phyloP scores from a whole-genome alignment of 2,797 vertebrate genomes.

The Tadarida brasiliensis region DNA sequence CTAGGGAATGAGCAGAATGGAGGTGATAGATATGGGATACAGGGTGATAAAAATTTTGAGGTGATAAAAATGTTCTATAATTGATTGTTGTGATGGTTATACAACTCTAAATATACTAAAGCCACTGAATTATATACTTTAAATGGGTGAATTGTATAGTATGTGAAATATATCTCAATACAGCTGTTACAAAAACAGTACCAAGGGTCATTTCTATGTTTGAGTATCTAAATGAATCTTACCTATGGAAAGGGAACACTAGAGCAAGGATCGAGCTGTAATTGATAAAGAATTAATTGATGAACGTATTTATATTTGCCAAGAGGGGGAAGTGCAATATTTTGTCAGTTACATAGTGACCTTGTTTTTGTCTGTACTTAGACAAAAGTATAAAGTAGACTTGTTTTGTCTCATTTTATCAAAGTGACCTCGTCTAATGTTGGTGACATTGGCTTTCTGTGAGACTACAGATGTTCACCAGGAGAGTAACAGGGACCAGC shows the following conservation, averaged over 20 bases:
- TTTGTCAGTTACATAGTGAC: background rate
- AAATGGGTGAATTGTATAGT: background rate
- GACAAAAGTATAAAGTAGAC: background rate
- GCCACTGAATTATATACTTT: background rate
- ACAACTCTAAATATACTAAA: background rate
- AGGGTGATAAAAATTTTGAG: background rate
- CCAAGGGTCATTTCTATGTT: background rate
- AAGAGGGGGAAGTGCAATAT: background rate
- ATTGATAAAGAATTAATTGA: background rate
- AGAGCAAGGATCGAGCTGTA: background rate
- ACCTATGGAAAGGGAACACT: background rate
- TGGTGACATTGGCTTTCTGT: background rate
- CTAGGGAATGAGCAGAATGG: background rate
- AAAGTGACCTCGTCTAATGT: background rate
- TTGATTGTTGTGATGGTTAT: background rate
- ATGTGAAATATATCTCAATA: background rate
- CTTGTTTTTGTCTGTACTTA: background rate
- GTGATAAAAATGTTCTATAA: background rate
- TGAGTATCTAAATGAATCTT: background rate
- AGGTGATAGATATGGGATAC: background rate
- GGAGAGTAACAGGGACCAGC: background rate
- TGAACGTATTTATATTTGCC: background rate
- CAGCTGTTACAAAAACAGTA: background rate
- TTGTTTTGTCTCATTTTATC: background rate
- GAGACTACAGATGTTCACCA: background rate